Evolutionary conservation across 1,140 invertebrate genomes (phyloP), one percentile per base, ranked within the genome.

Genomic region (Cherax destructor): DNA sequence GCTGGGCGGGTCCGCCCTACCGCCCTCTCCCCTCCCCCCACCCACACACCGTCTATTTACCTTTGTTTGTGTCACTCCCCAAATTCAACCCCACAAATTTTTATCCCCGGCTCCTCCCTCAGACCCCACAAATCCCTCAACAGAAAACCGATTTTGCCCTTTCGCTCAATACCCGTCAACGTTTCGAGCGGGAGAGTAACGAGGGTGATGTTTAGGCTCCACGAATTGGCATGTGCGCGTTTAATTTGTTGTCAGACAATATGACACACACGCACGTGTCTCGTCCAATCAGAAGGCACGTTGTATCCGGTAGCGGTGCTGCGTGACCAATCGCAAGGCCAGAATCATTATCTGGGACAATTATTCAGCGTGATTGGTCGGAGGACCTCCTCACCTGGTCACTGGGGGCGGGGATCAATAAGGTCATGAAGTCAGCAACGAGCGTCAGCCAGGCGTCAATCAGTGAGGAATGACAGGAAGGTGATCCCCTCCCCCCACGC

Each of bases 401-500:
- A 50, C n/a, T 18, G 30, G 81, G 81, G 81, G 56, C 18, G 59
- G 81, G 56, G 81, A 83, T 83, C 56, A 69, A 65, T 83, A 41
- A 83, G 81, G 81, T 83, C 81, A 83, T 49, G 10, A 16, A 83
- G 81, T 83, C 81, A 83, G 81, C 59, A 47, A 69, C 81, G 81
- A 83, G 81, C 30, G 81, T 69, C 59, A 69, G 24, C 18, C 65
- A 69, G 59, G 81, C 69, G 81, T 83, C 65, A 65, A 4, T n/a
- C 41, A 74, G 11, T 74, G n/a, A 74, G 2, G n/a, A 3, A 74
- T 74, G 69, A 74, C 69, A 74, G 69, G 69, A 30, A 74, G 69
- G 69, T 6, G 69, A 5, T 5, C 11, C 4, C 11, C 4, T 3
- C 11, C 11, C 5, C n/a, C n/a, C n/a, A 9, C 0, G 69, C n/a